Conservation (phyloP, 2,888 invertebrate genomes). For the Epistrophe eligans region DNA sequence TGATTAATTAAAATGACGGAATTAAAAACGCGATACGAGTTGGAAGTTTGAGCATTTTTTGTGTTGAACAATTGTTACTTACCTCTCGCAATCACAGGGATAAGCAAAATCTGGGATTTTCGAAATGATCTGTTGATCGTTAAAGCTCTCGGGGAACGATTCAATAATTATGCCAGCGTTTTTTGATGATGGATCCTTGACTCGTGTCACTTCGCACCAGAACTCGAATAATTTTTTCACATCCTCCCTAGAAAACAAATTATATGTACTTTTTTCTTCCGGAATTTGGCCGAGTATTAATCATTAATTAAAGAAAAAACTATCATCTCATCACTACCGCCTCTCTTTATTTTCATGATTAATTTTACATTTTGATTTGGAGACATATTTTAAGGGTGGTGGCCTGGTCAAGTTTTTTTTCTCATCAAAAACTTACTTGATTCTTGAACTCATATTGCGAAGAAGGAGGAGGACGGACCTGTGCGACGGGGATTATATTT, state of each 20-base stretch:
- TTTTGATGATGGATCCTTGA: constrained; percentile 76
- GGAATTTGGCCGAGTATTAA: constrained; percentile 33
- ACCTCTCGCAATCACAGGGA: constrained; percentile 92
- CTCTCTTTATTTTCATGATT: constrained; percentile 29
- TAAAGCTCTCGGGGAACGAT: constrained; percentile 93
- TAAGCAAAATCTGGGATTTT: constrained; percentile 96
- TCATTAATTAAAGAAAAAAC: constrained; percentile 25
- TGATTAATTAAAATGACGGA: constrained; percentile 10
- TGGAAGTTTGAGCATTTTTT: not conserved
- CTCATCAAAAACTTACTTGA: constrained; percentile 65
- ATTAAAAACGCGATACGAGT: not conserved
- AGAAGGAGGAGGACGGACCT: constrained; percentile 52
- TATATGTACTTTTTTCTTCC: constrained; percentile 4
- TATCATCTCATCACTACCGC: constrained; percentile 35
- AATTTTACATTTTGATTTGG: constrained; percentile 34
- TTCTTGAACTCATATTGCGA: constrained; percentile 71
- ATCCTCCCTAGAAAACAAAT: constrained; percentile 80
- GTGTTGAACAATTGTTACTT: constrained; percentile 80
- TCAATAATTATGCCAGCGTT: constrained; percentile 87
- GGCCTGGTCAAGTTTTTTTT: constrained; percentile 42
- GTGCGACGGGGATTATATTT: constrained; percentile 48
- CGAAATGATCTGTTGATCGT: constrained; percentile 93
- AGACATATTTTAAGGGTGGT: constrained; percentile 60
- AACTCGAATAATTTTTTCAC: constrained; percentile 84
- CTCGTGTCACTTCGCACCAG: constrained; percentile 83